Conservation (phyloP, 2,797 vertebrate genomes). For the Hipposideros larvatus region DNA sequence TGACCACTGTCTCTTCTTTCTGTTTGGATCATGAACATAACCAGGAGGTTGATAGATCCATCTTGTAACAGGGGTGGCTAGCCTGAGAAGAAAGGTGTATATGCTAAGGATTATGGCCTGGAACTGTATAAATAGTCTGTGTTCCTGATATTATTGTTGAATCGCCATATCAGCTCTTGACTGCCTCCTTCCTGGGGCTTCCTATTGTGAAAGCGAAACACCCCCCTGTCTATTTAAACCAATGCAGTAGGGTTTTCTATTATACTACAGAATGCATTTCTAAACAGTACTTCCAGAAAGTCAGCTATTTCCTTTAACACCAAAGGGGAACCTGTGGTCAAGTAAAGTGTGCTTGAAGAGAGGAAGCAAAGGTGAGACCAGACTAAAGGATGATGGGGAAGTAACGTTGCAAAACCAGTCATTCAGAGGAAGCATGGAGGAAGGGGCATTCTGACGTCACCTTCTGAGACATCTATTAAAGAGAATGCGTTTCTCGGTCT, state of each 20-base stretch:
- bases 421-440: neutral
- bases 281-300: neutral
- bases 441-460: neutral
- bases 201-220: conserved; percentile 14
- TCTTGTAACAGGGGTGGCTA: neutral
- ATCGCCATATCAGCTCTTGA: neutral
- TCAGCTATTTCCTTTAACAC: neutral
- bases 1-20: neutral
- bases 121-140: neutral
- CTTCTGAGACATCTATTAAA: conserved; percentile 66
- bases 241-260: neutral
- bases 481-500: neutral
- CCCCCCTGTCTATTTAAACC: neutral
- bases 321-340: neutral
- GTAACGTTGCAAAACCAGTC: neutral
- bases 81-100: neutral
- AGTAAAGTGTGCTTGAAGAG: neutral
- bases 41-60: neutral
- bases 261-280: neutral
- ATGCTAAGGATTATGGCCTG: neutral
- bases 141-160: neutral
- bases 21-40: neutral
- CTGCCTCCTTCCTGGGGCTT: neutral
- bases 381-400: neutral
- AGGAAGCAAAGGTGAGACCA: neutral